Base-by-base conservation (phyloP, 2,113 vertebrate species). In the Lanius ludovicianus region DNA sequence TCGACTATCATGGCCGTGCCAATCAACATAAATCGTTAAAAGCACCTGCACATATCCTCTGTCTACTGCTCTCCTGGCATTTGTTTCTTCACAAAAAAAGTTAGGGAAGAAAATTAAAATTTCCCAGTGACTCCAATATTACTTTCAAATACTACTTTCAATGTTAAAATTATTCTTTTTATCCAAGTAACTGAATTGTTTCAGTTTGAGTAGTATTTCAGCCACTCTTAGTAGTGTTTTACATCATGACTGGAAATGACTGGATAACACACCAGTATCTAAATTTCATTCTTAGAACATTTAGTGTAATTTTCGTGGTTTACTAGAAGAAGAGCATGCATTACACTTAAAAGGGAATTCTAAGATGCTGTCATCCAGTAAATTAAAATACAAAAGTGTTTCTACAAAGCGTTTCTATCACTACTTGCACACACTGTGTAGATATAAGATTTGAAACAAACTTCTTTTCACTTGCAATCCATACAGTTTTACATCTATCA, bases 1-100 rank as follows among this genome's bases (percentile, higher is more conserved):
- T 20, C 99, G 98, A 21, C 97, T 98, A 97, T 99, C 99, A 50
- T 99, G 99, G 52, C 98, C 98, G 89, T 99, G 99, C 99, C 99
- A 99, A 97, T 99, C 99, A 96, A 99, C 96, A 97, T 99, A 99
- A 91, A 99, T 97, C 5, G 98, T 94, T 87, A 99, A 98, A 96
- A 99, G 98, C 79, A 98, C 87, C 23, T 99, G 98, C 56, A 99
- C 98, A n/a, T 99, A 98, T 89, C 97, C 98, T 93, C 98, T 97
- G 93, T 99, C 99, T 96, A 99, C 99, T 52, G 99, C 99, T 95
- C 98, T 99, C 37, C 99, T 99, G 93, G 99, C 98, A 95, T 99
- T 99, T 60, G 99, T 99, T 98, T 99, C 99, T 99, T 97, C 68
- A 93, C 86, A 71, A 96, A 96, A 97, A 91, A 97, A 94, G 84